These are phyloP conservation scores for Pycnomerus fuliginosus DNA, from an alignment of 2,888 invertebrate genomes.

Conservation along the genomic window DNA sequence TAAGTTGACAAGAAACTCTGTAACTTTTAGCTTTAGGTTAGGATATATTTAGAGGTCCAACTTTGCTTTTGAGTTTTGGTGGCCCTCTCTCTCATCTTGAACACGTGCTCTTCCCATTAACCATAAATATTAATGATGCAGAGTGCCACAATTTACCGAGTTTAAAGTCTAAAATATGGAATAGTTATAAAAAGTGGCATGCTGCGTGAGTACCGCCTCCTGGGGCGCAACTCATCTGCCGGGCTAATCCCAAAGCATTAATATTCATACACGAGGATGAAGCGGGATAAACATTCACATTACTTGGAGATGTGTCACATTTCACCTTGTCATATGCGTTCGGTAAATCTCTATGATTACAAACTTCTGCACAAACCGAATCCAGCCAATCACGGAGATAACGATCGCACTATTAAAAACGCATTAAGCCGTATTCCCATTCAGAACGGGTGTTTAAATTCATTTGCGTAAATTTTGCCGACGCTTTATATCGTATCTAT, in stretches of 20 bases:
- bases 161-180: conserved; percentile 36
- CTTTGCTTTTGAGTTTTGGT: conserved; percentile 1
- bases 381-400: no score
- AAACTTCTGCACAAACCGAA: no score
- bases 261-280: conserved; percentile 46
- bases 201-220: conserved; percentile 32
- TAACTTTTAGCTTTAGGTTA: conserved; percentile 8
- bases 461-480: conserved; percentile 31
- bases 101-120: conserved; percentile 23
- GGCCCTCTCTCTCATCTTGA: conserved; percentile 9
- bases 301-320: conserved; percentile 33
- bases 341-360: no score
- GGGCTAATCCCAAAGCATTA: conserved; percentile 45
- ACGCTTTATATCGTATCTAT: conserved; percentile 28
- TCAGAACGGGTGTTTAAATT: conserved; percentile 26
- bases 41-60: conserved; percentile 2
- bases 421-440: conserved; percentile 22
- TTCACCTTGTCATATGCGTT: conserved; percentile 26
- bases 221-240: conserved; percentile 41
- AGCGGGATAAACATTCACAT: conserved; percentile 39
- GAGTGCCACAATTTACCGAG: conserved; percentile 35
- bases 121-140: conserved; percentile 25
- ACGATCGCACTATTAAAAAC: conserved; percentile 16
- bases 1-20: conserved; percentile 5
- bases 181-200: conserved; percentile 37